Base-by-base conservation (phyloP, 1,140 invertebrate genomes). In the Halyomorpha halys region DNA sequence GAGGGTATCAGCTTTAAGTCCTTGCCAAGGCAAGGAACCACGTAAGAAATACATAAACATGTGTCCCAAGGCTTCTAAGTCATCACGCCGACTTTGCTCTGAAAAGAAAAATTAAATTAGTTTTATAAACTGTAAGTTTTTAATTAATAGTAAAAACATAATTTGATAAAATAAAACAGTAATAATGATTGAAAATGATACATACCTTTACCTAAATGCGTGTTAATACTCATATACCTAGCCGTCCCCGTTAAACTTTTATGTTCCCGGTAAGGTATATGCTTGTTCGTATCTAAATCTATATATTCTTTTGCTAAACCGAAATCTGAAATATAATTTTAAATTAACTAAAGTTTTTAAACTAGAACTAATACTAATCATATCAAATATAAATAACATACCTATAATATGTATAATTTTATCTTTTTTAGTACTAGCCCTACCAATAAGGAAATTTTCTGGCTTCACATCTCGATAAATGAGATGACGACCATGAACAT, bases 31-130 rank as follows among this genome's bases (percentile, higher is more conserved):
- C 76, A 99, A 82, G 74, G 92, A 97, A 69, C 97, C 97, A 72
- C 96, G 83, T 73, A 99, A 81, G 80, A 99, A 99, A 82, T 99
- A 99, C 96, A 99, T 98, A 81, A 99, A 99, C 96, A 99, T 99
- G 81, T 99, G 96, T 67, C 97, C 97, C 69, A 99, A 79, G 63
- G 97, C 96, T 80, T 99, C 97, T 73, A 99, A 81, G 81, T 99
- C 97, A 79, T 99, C 97, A 76, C 97, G 82, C 76, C 97, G 84
- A 74, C 94, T 98, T 87, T 99, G 97, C 81, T 99, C 97, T 90
- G 79, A 51, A 80, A 76, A 65, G 64, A 65, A 67, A 68, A 15
- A 67, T 21, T 19, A 8, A 5, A 8, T 21, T 53, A 8, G 3
- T 53, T 53, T n/a, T 21, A 15, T 19, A 16, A 9, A 25, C 13